Percentiles rank a stretch among this genome's conserved stretches.
phyloP scores from a whole-genome alignment of 2,888 invertebrate species.

The Magallana nippona region DNA sequence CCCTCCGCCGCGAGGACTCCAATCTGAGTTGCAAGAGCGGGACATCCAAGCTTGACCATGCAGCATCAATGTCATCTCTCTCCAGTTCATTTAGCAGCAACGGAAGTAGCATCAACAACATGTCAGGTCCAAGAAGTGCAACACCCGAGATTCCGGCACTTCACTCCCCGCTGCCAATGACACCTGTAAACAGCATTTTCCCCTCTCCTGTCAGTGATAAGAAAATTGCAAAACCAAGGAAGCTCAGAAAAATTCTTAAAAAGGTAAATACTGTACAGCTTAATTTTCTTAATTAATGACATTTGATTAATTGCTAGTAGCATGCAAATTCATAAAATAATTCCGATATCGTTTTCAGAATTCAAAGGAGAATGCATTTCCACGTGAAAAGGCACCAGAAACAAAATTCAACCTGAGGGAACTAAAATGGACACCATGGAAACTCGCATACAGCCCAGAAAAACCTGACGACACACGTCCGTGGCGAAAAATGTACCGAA shows the following conservation, averaged over 20 bases:
- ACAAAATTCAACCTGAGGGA: constrained; percentile 60
- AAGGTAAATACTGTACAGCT: too few relatives aligned
- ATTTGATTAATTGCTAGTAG: too few relatives aligned
- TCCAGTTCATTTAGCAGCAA: too few relatives aligned
- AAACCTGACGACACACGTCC: constrained; percentile 44
- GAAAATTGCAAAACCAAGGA: neutral
- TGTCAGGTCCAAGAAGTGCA: constrained; percentile 4
- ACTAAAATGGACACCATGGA: constrained; percentile 68
- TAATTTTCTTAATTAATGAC: too few relatives aligned
- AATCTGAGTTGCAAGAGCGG: neutral
- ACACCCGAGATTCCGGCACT: neutral
- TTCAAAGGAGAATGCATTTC: neutral
- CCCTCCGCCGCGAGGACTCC: constrained; percentile 55
- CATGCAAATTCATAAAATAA: neutral
- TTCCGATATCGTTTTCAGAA: neutral
- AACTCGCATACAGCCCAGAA: constrained; percentile 54
- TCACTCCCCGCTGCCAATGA: constrained; percentile 34
- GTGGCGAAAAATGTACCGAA: constrained; percentile 37
- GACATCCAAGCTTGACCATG: neutral
- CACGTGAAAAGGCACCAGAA: constrained; percentile 62
- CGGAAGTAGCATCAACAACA: too few relatives aligned
- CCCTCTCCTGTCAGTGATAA: neutral
- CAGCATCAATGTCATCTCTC: neutral
- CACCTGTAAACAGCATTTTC: neutral
- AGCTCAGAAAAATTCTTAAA: neutral